Conservation (phyloP, 2,113 vertebrate species). For the Rattus rattus region DNA sequence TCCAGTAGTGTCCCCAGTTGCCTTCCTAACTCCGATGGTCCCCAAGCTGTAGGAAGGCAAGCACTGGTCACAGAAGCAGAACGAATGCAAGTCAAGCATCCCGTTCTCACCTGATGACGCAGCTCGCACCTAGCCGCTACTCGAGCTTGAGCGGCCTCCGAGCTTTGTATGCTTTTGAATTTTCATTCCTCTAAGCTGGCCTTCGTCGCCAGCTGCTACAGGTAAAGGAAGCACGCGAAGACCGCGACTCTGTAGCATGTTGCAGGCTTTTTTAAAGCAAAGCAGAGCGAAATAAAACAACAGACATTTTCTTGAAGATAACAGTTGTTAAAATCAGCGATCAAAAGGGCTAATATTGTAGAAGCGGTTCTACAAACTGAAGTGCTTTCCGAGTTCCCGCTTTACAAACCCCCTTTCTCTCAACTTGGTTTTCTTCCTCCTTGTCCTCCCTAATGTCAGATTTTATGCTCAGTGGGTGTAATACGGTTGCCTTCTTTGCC, state of each 20-base stretch:
- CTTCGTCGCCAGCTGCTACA: neutral
- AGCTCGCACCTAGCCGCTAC: neutral
- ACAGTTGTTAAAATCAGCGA: conserved; percentile 51
- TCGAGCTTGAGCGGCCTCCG: neutral
- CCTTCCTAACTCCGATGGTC: conserved; percentile 15
- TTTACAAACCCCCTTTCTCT: conserved; percentile 17
- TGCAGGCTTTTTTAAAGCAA: neutral
- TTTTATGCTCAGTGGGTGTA: conserved; percentile 70
- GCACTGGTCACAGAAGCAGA: neutral
- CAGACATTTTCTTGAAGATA: neutral
- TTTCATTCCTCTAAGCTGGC: conserved; percentile 24
- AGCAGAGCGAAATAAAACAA: neutral
- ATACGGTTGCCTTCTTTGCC: conserved; percentile 66
- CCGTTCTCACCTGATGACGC: neutral
- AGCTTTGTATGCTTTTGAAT: neutral
- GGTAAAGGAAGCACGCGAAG: neutral
- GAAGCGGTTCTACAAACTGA: neutral
- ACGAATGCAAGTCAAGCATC: neutral
- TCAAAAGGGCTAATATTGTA: conserved; percentile 31
- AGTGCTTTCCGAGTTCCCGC: neutral
- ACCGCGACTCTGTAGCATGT: neutral
- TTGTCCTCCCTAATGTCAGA: conserved; percentile 43
- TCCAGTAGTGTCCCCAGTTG: neutral
- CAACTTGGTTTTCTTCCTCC: conserved; percentile 1
- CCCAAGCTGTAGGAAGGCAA: neutral